These are phyloP conservation scores for Synaphobranchus kaupii DNA, from an alignment of 2,797 vertebrate genomes.

Conservation along the genomic window DNA sequence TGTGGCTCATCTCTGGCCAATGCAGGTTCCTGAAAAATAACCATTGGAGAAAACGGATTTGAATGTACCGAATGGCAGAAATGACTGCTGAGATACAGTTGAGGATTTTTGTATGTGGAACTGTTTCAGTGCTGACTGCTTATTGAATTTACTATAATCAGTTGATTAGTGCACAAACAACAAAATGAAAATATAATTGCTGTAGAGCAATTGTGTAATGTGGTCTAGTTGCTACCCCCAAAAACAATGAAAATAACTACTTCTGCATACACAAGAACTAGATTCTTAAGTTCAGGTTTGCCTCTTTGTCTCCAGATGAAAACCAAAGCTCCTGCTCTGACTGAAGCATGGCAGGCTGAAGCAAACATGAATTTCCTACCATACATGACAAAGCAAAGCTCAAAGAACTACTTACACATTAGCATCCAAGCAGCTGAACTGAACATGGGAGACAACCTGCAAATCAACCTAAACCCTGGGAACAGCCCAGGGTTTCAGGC, in stretches of 20 bases:
- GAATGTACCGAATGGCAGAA: background rate
- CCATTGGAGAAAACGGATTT: background rate
- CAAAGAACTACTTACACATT: constrained; percentile 72
- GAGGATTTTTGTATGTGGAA: no score
- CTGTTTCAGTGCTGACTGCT: background rate
- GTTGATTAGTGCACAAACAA: background rate
- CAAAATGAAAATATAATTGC: background rate
- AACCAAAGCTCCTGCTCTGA: constrained; percentile 50
- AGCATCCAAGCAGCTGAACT: constrained; percentile 52
- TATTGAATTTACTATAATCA: background rate
- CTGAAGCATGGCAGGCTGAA: constrained; percentile 48
- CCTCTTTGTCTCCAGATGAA: constrained; percentile 50
- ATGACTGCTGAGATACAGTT: background rate
- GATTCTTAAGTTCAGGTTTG: background rate
- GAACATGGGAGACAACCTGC: constrained; percentile 58
- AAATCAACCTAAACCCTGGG: constrained; percentile 67
- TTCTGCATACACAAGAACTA: no score
- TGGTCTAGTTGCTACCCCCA: background rate
- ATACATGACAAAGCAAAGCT: constrained; percentile 56
- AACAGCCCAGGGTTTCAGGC: background rate
- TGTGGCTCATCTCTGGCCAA: background rate
- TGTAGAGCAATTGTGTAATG: background rate
- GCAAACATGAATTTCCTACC: constrained; percentile 56
- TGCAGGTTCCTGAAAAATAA: background rate
- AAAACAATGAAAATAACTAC: background rate